Evolutionary conservation across 2,113 vertebrate genomes (phyloP).

Genomic region (Python bivittatus): DNA sequence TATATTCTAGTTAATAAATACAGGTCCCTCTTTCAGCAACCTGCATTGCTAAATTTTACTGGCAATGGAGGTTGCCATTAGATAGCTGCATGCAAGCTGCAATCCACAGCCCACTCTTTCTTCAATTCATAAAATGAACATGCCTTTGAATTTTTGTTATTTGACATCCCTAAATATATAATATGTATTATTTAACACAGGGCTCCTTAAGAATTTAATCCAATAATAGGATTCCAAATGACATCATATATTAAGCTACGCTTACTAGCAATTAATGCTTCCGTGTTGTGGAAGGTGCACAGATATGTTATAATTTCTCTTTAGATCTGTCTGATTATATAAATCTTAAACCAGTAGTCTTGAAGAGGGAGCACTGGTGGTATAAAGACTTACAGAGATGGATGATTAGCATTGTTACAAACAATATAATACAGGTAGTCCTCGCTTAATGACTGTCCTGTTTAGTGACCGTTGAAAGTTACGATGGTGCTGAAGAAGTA

Average conservation of each 20-base stretch:
- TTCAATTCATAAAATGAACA: neutral
- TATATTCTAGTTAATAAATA: neutral
- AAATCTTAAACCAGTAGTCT: neutral
- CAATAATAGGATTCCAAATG: neutral
- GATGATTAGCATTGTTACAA: neutral
- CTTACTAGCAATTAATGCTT: neutral
- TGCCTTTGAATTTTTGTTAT: neutral
- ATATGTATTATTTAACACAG: neutral
- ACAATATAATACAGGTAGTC: neutral
- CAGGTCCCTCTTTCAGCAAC: neutral
- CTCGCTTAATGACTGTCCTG: too few relatives aligned
- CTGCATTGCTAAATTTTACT: neutral
- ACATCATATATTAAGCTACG: neutral
- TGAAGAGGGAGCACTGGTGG: neutral
- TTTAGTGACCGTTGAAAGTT: too few relatives aligned
- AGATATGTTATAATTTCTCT: neutral
- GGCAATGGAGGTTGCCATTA: neutral
- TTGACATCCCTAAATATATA: neutral
- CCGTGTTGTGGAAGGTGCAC: neutral
- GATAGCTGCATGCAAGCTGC: neutral
- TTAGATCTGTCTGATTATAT: neutral
- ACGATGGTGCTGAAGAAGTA: too few relatives aligned
- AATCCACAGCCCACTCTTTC: neutral
- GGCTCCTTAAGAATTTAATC: neutral
- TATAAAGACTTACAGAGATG: neutral